Conservation (phyloP, 2,113 vertebrate genomes). For the Hemiprocne comata region DNA sequence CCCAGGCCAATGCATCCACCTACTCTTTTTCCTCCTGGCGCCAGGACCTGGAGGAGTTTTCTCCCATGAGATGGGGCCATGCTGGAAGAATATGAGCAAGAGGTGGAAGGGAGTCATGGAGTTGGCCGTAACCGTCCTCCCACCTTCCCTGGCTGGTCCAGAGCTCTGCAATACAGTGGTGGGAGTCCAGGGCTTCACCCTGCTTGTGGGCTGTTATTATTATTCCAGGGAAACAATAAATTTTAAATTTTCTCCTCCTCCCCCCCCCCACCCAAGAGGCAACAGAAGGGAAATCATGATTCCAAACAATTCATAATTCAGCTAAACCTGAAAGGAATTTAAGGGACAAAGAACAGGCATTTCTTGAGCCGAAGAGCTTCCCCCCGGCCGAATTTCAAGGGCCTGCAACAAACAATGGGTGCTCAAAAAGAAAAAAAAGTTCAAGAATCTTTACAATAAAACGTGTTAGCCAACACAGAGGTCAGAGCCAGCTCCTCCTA, state of each 20-base stretch:
- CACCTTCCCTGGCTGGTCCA: neutral
- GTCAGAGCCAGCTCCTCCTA: slow-evolving; percentile 62
- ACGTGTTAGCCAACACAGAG: slow-evolving; percentile 67
- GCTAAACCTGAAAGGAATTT: slow-evolving; percentile 70
- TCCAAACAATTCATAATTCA: slow-evolving; percentile 64
- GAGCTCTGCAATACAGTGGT: neutral
- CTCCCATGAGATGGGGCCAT: neutral
- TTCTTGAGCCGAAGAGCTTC: slow-evolving; percentile 43
- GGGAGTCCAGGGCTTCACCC: neutral
- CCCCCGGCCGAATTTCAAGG: slow-evolving; percentile 60
- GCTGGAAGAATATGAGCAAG: neutral
- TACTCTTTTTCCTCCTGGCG: neutral
- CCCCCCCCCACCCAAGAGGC: neutral
- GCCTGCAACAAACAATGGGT: slow-evolving; percentile 57
- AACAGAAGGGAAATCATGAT: neutral
- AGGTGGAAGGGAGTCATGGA: neutral
- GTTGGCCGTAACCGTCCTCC: neutral
- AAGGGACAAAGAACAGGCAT: slow-evolving; percentile 68
- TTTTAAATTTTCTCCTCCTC: neutral
- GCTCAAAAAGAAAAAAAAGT: slow-evolving; percentile 64
- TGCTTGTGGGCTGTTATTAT: neutral
- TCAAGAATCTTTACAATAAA: slow-evolving; percentile 72
- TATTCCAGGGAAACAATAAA: slow-evolving; percentile 31
- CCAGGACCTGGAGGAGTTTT: neutral
- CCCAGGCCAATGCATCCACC: neutral